Evolutionary conservation across 1,140 invertebrate genomes (phyloP), one percentile per base, ranked within the genome.

Genomic region (Achroia grisella): DNA sequence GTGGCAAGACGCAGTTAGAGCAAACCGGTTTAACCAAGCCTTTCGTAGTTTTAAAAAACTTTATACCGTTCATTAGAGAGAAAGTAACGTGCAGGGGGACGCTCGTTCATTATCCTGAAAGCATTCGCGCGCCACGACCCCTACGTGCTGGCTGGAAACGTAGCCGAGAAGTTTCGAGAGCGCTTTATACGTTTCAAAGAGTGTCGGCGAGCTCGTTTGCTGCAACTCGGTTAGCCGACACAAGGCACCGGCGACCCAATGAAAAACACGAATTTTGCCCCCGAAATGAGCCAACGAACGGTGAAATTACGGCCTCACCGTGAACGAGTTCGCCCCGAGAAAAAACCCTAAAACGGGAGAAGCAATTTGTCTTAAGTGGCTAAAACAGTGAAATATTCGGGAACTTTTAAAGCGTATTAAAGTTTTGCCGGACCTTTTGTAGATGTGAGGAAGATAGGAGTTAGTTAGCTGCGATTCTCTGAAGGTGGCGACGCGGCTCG

Each of bases 281-380:
- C 15, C 36, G 12, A 36, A 44, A 47, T 49, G 35, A 44, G 11
- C 40, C 56, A 63, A 62, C 60, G 51, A 53, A 61, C 59, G 63
- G 59, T 62, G 62, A 71, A 78, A 78, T 77, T 70, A 59, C 65
- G 48, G 52, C 39, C 54, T 32, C 10, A 10, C 35, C 13, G 15
- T 17, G 42, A 42, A 50, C 43, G 55, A 44, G 46, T 46, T 49
- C 29, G 17, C 27, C 11, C 39, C 29, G 52, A 61, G 67, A 72
- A 67, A 62, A 69, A 53, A 43, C 55, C 52, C 44, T 37, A 44
- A 58, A 68, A 61, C 55, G 57, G 58, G 30, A 52, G 48, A 56
- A 62, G 75, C 67, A 77, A 79, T 79, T 79, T 76, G 71, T 79
- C 69, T 68, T 70, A 69, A 79, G 75, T 71, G 71, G 69, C 63